phyloP scores from a whole-genome alignment of 2,888 invertebrate species.

The Drosophila limbata region DNA sequence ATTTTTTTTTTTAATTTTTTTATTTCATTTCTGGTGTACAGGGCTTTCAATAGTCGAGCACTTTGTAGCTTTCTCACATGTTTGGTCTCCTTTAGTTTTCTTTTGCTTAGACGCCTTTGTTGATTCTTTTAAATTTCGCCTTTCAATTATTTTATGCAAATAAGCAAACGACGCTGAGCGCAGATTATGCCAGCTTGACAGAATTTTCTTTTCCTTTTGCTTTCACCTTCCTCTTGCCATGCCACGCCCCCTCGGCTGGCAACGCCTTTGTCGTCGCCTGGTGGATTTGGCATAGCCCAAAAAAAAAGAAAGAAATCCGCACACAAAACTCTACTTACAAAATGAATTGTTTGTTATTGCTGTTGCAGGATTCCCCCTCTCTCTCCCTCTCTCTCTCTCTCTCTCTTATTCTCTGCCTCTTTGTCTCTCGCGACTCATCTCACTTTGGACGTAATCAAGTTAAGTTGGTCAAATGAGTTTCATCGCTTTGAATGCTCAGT shows the following conservation, averaged over 20 bases:
- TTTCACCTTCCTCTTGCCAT: neutral
- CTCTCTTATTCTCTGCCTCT: neutral
- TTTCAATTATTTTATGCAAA: conserved; percentile 81
- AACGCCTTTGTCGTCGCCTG: conserved; percentile 8
- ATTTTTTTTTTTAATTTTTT: too few species aligned
- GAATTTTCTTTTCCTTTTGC: conserved; percentile 45
- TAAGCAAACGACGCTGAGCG: conserved; percentile 70
- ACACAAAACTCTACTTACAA: conserved; percentile 60
- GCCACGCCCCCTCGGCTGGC: conserved; percentile 18
- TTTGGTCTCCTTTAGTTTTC: conserved; percentile 22
- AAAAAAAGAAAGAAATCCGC: conserved; percentile 54
- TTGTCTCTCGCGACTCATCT: neutral
- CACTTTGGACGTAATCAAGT: conserved; percentile 67
- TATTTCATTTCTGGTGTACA: too few species aligned
- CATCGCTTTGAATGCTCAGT: conserved; percentile 53
- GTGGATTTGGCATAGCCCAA: conserved; percentile 45
- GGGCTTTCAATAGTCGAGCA: neutral
- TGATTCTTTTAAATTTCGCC: conserved; percentile 78
- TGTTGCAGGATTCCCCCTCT: conserved; percentile 36
- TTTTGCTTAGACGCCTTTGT: conserved; percentile 59
- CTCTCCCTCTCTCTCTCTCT: neutral
- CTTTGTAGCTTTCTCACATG: neutral
- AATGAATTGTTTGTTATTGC: conserved; percentile 76
- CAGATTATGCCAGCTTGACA: conserved; percentile 80
- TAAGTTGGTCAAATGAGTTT: conserved; percentile 79